phyloP scores from a whole-genome alignment of 2,888 invertebrate species.

The Polyommatus iphigenia region DNA sequence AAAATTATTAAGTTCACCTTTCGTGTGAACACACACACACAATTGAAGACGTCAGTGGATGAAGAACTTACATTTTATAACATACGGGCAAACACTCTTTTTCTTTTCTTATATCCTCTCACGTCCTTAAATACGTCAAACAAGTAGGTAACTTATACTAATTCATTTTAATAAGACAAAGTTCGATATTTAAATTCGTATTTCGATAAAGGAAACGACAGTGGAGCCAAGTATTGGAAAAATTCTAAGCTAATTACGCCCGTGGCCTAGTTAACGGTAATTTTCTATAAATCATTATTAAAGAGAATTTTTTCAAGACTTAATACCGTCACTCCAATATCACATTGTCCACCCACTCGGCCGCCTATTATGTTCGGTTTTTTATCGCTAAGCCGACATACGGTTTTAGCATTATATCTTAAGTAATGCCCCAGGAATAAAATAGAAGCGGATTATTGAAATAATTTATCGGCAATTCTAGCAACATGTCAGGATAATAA shows the following conservation, averaged over 20 bases:
- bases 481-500: conserved; percentile 30
- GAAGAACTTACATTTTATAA: too few relatives aligned
- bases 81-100: too few relatives aligned
- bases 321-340: conserved; percentile 50
- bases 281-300: conserved; percentile 42
- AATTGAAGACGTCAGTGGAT: too few relatives aligned
- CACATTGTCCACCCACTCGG: conserved; percentile 51
- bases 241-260: not conserved
- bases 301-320: conserved; percentile 40
- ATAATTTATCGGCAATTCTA: conserved; percentile 29
- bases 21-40: too few relatives aligned
- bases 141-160: not conserved
- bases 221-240: not conserved
- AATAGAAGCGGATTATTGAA: conserved; percentile 36
- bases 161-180: not conserved
- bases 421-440: conserved; percentile 36
- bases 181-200: not conserved
- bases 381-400: conserved; percentile 67
- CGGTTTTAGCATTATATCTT: conserved; percentile 59
- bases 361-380: conserved; percentile 60
- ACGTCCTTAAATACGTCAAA: not conserved
- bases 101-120: too few relatives aligned
- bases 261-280: not conserved
- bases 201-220: not conserved
- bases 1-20: too few relatives aligned